A percentile compares a stretch with the other conserved stretches of the same genome.
phyloP scores from a whole-genome alignment of 1,140 invertebrate genomes.

The Antheraea mylitta region DNA sequence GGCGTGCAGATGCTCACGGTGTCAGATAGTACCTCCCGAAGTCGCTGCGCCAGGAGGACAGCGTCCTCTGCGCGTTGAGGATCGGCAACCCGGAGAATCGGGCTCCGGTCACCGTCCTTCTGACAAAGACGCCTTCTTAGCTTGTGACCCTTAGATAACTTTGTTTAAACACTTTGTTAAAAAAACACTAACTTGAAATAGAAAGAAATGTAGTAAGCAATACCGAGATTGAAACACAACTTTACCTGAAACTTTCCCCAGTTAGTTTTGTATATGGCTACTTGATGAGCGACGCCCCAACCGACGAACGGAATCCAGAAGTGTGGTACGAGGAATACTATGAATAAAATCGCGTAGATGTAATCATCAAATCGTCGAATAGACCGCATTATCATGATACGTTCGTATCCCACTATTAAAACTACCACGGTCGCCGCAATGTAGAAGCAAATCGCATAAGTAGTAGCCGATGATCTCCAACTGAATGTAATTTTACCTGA shows the following conservation, averaged over 20 bases:
- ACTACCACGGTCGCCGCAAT: slow-evolving; percentile 77
- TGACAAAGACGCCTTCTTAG: too few relatives aligned
- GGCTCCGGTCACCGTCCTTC: too few relatives aligned
- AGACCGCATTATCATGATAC: slow-evolving; percentile 77
- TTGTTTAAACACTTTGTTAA: too few relatives aligned
- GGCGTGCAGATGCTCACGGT: too few relatives aligned
- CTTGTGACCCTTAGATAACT: too few relatives aligned
- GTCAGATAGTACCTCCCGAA: too few relatives aligned
- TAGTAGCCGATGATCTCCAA: slow-evolving; percentile 79
- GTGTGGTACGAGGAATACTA: slow-evolving; percentile 81
- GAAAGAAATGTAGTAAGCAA: neutral
- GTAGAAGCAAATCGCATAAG: slow-evolving; percentile 81
- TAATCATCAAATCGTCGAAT: slow-evolving; percentile 82
- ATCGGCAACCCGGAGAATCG: too few relatives aligned
- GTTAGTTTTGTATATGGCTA: slow-evolving; percentile 82
- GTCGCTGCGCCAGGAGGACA: too few relatives aligned
- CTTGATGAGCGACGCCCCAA: slow-evolving; percentile 81
- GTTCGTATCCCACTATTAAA: slow-evolving; percentile 78
- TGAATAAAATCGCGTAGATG: slow-evolving; percentile 81
- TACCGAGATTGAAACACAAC: neutral
- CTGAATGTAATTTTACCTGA: slow-evolving; percentile 80
- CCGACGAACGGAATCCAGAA: slow-evolving; percentile 83
- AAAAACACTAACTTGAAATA: too few relatives aligned
- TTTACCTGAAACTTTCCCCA: slow-evolving; percentile 80
- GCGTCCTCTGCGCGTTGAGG: too few relatives aligned